Base-by-base conservation (phyloP, 2,888 invertebrate genomes). In the Hylaea fasciaria region DNA sequence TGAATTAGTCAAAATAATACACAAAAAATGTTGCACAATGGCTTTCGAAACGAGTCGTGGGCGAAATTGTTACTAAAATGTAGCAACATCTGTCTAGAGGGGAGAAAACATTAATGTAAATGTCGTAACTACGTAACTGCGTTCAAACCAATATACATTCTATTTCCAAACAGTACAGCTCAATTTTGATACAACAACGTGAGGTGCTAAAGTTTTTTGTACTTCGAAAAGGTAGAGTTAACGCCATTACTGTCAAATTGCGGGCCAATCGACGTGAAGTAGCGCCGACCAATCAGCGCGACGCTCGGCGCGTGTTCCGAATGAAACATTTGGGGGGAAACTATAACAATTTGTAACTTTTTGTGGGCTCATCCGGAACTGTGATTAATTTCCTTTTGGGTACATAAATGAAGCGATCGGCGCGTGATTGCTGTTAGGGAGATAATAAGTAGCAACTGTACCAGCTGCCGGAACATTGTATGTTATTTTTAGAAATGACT, bases 171-270 rank as follows among this genome's bases (percentile, higher is more conserved):
- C 0, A 0, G 2, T 17, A 1, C 0, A 0, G 0, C 0, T 63
- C 73, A 70, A 29, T 43, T 32, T 60, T 32, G 58, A 69, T 70
- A 56, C 40, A 44, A 70, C 66, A 68, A 66, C 17, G 2, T 9
- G 37, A 51, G 14, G 22, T 5, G 5, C 11, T 41, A 55, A 57
- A 39, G 53, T 58, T 71, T 22, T 47, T 80, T 80, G 8, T 65
- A 58, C 52, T 39, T 54, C 47, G 56, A 56, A 53, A 57, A 68
- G 64, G 70, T 78, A 65, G 77, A 85, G 84, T 87, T 91, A 91
- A 92, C 92, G 91, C 91, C 91, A 92, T 92, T 91, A 89, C 86
- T 91, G 90, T 91, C 90, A 91, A 89, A 89, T 86, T 86, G 87
- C 84, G 69, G 73, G 91, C 92, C 92, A 92, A 92, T 92, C 89